Percentiles rank a stretch among this genome's conserved stretches.
phyloP scores from a whole-genome alignment of 2,888 invertebrate species.

The Epirrhoe tristata region DNA sequence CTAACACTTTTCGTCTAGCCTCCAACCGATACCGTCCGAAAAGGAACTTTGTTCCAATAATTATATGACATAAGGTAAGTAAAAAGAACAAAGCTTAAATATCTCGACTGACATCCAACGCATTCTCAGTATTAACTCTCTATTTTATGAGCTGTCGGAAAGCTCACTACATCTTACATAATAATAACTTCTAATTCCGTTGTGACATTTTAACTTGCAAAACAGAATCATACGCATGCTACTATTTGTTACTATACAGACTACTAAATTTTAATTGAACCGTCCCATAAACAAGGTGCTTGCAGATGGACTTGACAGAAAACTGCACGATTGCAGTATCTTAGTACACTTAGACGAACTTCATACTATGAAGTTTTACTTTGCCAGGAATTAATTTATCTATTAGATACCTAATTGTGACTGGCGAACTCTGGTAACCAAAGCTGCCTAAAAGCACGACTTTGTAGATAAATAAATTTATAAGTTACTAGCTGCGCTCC shows the following conservation, averaged over 20 bases:
- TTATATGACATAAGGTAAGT: no score
- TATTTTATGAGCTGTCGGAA: neutral
- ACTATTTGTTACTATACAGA: constrained; percentile 13
- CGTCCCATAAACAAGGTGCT: constrained; percentile 37
- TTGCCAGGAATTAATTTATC: no score
- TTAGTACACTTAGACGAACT: neutral
- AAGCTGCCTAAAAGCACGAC: no score
- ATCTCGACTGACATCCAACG: neutral
- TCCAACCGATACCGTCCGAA: no score
- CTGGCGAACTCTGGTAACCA: no score
- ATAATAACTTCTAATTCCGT: constrained; percentile 13
- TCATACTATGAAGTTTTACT: no score
- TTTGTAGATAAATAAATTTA: no score
- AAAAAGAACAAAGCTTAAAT: neutral
- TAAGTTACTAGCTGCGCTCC: no score
- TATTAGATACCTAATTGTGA: no score
- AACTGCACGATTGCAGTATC: constrained; percentile 11
- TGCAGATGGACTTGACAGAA: constrained; percentile 9
- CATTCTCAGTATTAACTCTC: neutral
- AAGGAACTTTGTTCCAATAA: no score
- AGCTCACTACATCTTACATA: neutral
- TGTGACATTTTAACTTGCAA: constrained; percentile 16
- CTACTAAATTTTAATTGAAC: constrained; percentile 53
- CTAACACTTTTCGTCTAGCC: no score
- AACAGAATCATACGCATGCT: constrained; percentile 18